Conservation (phyloP, 2,888 invertebrate species). For the Erannis defoliaria region DNA sequence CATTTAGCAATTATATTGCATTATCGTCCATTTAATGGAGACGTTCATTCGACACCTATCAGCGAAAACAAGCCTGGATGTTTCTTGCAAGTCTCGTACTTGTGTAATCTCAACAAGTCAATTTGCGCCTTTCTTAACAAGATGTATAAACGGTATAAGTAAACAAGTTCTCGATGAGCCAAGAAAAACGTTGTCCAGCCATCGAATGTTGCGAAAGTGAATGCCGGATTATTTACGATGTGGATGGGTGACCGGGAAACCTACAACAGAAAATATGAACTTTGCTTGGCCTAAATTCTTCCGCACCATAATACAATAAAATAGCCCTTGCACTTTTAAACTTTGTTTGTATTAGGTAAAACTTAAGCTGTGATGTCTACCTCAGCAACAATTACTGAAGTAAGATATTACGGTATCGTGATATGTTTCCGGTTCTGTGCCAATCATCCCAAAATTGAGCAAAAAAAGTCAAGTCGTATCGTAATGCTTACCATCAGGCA, state of each 20-base stretch:
- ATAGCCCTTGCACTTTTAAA: neutral
- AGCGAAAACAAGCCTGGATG: conserved; percentile 19
- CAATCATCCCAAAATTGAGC: too few relatives aligned
- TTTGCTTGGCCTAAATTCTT: neutral
- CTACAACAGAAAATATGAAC: conserved; percentile 1
- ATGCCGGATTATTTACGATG: conserved; percentile 15
- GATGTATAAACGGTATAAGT: conserved; percentile 33
- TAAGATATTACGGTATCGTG: too few relatives aligned
- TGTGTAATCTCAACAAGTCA: conserved; percentile 35
- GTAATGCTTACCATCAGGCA: too few relatives aligned
- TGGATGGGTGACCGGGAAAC: conserved; percentile 25
- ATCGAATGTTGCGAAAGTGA: conserved; percentile 39
- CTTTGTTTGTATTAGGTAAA: too few relatives aligned
- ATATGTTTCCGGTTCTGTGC: too few relatives aligned
- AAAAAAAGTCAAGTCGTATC: too few relatives aligned
- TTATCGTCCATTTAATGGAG: conserved; percentile 14
- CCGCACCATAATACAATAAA: neutral
- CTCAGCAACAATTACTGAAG: too few relatives aligned
- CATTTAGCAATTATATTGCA: conserved; percentile 9
- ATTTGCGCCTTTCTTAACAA: conserved; percentile 34
- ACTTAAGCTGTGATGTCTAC: neutral
- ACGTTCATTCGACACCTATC: conserved; percentile 18
- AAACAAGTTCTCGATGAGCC: conserved; percentile 38
- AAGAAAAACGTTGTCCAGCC: conserved; percentile 42
- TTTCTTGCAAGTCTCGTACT: conserved; percentile 22